Evolutionary conservation across 1,140 invertebrate genomes (phyloP).

Genomic region (Streblospio benedicti): DNA sequence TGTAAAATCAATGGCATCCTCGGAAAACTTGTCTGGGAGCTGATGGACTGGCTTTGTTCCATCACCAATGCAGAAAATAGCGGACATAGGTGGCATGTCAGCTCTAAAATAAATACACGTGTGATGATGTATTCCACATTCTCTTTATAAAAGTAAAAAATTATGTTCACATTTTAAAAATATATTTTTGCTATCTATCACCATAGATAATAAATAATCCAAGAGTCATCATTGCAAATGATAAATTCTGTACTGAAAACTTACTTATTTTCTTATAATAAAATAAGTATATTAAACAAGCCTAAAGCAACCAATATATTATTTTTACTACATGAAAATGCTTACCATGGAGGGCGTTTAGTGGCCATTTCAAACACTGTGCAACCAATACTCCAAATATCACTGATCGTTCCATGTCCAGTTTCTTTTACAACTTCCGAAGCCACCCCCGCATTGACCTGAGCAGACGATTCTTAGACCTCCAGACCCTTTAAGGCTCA

Average conservation of each 20-base stretch:
- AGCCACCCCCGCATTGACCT: slow-evolving; percentile 61
- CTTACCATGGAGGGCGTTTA: slow-evolving; percentile 42
- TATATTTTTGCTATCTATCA: no score
- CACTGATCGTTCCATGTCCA: slow-evolving; percentile 45
- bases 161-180: no score
- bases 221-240: no score
- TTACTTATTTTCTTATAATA: no score
- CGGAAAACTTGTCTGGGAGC: slow-evolving; percentile 34
- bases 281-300: no score
- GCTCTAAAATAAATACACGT: slow-evolving; percentile 24
- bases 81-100: slow-evolving; percentile 43
- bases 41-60: slow-evolving; percentile 32
- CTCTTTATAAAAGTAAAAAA: no score
- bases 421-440: slow-evolving; percentile 76
- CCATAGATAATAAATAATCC: no score
- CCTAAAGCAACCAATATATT: not conserved
- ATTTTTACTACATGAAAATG: slow-evolving; percentile 1
- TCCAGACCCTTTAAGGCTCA: slow-evolving; percentile 19
- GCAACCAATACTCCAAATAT: slow-evolving; percentile 47
- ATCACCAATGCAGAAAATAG: slow-evolving; percentile 43
- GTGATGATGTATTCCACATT: not conserved
- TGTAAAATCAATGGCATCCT: slow-evolving; percentile 39
- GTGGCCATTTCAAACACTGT: slow-evolving; percentile 48
- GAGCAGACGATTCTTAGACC: slow-evolving; percentile 31
- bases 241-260: no score